Evolutionary conservation across 2,113 vertebrate species (phyloP), one percentile per base, ranked within the genome.

Genomic region (Coracopsis vasa): DNA sequence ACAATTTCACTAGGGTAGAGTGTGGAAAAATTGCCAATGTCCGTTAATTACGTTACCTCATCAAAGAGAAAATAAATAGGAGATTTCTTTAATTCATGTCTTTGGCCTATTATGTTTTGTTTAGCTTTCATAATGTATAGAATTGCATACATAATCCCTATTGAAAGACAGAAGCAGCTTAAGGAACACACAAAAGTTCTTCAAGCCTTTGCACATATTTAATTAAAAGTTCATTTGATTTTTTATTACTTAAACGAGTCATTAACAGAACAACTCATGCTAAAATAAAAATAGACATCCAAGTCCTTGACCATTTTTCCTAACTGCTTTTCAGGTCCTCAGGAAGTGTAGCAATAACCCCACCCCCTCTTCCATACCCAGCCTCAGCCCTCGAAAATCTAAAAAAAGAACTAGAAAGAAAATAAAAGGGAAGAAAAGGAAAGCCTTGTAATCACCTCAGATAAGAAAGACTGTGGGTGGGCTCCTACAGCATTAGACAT

Each of bases 351-450:
- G 31, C 62, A 33, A 50, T 11, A n/a, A 73, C 11, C 39, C 29
- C 20, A 47, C 1, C 0, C 3, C 3, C 13, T 70, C 19, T 14
- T 47, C 18, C 11, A 51, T 21, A 25, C 16, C 9, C 21, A 53
- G 18, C 16, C 73, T 64, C 83, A 15, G 9, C 7, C 33, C 16
- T 21, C 14, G 41, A 12, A 81, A 69, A 16, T 11, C 16, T 1
- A 6, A 0, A 24, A 51, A 18, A 66, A 13, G 17, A 56, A n/a
- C 54, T n/a, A 27, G 10, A 35, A 18, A 6, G 4, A 14, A 21
- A 29, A 12, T 11, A 21, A 5, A 8, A 29, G 9, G 4, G 7
- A 33, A n/a, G 2, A 2, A 24, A 47, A 37, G 0, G 13, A 69
- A 42, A 48, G 13, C 29, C 35, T 60, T 60, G 20, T 8, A 78